Evolutionary conservation across 1,140 invertebrate genomes (phyloP).

Genomic region (Zelostemma sp.): DNA sequence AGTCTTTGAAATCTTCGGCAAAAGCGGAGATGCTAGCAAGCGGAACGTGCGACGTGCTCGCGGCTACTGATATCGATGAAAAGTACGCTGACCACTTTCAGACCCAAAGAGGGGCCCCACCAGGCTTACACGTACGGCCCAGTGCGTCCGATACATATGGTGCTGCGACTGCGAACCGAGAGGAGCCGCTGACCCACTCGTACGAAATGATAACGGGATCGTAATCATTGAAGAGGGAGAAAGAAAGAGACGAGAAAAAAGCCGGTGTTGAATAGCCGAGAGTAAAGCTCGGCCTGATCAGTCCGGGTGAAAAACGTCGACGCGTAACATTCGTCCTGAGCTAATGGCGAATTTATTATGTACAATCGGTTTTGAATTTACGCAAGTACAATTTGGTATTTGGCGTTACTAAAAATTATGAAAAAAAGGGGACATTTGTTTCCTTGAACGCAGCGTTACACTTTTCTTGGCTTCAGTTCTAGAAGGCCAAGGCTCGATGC

Average conservation of each 20-base stretch:
- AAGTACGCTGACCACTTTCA: slow-evolving; percentile 61
- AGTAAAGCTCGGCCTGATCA: no score
- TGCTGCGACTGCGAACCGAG: slow-evolving; percentile 31
- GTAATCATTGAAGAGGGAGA: slow-evolving; percentile 46
- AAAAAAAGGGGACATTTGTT: no score
- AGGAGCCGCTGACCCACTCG: slow-evolving; percentile 65
- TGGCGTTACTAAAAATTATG: no score
- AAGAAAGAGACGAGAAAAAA: slow-evolving; percentile 12
- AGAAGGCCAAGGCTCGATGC: slow-evolving; percentile 43
- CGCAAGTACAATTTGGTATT: no score
- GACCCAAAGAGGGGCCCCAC: slow-evolving; percentile 49
- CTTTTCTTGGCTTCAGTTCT: no score
- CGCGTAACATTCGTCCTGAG: no score
- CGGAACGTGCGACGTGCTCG: slow-evolving; percentile 54
- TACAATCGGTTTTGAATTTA: no score
- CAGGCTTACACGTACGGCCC: slow-evolving; percentile 36
- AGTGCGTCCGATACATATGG: slow-evolving; percentile 48
- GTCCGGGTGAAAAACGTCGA: no score
- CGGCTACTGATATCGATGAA: slow-evolving; percentile 63
- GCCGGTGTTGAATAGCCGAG: no score
- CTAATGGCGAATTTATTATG: no score
- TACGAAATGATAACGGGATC: slow-evolving; percentile 65
- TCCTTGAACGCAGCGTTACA: slow-evolving; percentile 40
- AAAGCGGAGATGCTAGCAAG: slow-evolving; percentile 9
- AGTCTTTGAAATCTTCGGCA: neutral